Evolutionary conservation across 2,113 vertebrate genomes (phyloP), one percentile per base, ranked within the genome.

Genomic region (Melanotaenia duboulayi): DNA sequence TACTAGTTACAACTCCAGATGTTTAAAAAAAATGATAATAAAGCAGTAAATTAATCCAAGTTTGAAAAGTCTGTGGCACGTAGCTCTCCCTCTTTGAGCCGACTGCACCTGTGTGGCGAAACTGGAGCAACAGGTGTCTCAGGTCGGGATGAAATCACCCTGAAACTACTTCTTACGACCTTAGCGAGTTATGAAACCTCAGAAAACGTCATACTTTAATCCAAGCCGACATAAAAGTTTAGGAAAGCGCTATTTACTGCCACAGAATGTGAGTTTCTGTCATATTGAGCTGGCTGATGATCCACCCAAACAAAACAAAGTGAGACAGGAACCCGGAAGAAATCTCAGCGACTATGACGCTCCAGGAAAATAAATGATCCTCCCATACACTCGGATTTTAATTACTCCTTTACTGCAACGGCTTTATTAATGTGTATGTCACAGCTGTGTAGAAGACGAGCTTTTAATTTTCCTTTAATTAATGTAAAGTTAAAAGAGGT

Each of bases 51-150:
- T 4, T 17, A 46, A 35, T 75, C 65, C 39, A 32, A 57, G 48
- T 68, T 32, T 55, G 65, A 17, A 24, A 63, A 0, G 14, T 13
- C 4, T 37, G 19, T 44, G 56, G 12, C 11, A 9, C 19, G 58
- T 19, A 42, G 62, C 62, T 39, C 70, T 74, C 52, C 59, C 28
- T 1, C 51, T 11, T 9, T 0, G 1, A 28, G 28, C 11, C 44
- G 71, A 17, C 39, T 0, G 16, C 86, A 91, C 89, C 87, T 85
- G 87, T 71, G 20, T 0, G 80, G 55, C 78, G 74, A 80, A 83
- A 84, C 65, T n/a, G 73, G 59, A 77, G 85, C 90, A 87, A 89
- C 92, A 93, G 93, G 93, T 94, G 93, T 91, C 83, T 90, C 80
- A 12, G 67, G 74, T 83, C 52, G n/a, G 71, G 37, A 25, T 55